These are phyloP conservation scores for Calameuta pallipes DNA, from an alignment of 2,888 invertebrate species.

Conservation along the genomic window DNA sequence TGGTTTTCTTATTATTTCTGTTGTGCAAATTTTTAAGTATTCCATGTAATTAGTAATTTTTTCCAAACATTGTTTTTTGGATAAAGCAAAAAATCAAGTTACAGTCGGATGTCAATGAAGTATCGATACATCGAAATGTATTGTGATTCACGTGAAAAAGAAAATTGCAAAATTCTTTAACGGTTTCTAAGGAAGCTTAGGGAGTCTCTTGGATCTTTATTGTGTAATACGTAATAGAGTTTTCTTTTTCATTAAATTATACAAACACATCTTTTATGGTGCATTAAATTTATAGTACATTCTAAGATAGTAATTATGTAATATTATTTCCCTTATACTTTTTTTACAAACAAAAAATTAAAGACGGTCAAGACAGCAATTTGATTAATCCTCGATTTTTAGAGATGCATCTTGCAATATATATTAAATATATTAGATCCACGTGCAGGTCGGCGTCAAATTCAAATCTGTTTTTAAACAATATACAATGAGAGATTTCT, in stretches of 20 bases:
- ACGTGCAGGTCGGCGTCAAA: not conserved
- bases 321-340: not conserved
- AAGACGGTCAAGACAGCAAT: not conserved
- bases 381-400: not conserved
- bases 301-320: not conserved
- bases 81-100: too few relatives aligned
- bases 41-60: not conserved
- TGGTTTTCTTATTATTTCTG: not conserved
- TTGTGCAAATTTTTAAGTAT: not conserved
- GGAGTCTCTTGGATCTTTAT: not conserved
- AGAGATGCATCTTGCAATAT: not conserved
- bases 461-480: constrained; percentile 9
- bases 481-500: constrained; percentile 30
- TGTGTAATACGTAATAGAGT: not conserved
- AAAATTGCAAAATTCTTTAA: not conserved
- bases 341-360: not conserved
- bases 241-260: not conserved
- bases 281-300: not conserved
- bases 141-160: not conserved
- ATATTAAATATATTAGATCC: not conserved
- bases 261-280: not conserved
- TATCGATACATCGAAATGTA: not conserved
- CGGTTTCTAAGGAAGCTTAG: not conserved
- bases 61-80: too few relatives aligned
- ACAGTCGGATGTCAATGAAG: too few relatives aligned